Base-by-base conservation (phyloP, 2,797 vertebrate species). In the Coreius guichenoti region DNA sequence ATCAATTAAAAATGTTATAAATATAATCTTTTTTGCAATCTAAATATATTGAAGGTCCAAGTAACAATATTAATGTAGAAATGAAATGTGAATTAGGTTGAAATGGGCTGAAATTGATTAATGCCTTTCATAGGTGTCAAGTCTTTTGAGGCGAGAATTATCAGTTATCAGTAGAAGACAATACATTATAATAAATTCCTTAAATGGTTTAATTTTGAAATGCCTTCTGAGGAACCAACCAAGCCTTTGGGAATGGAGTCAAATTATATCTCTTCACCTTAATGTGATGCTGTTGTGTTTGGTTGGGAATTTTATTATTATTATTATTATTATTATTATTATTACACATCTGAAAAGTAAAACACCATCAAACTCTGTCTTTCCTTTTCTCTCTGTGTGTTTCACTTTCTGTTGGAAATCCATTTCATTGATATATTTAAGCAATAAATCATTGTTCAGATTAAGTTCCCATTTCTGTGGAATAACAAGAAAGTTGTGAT, bases 401-500 rank as follows among this genome's bases (percentile, higher is more conserved):
- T 16, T 76, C 3, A 8, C 7, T 77, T 21, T 51, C 11, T 68
- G 17, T 76, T 76, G 11, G 63, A 74, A 74, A 47, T 6, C 1
- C 12, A 12, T 3, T 49, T 85, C 47, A 84, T 49, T 43, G 78
- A 68, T 54, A 80, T 39, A 77, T 73, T 45, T 26, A 8, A 45
- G 33, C 45, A 58, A 43, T 77, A 17, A 12, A 78, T 43, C 23
- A 19, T 9, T 17, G 7, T 31, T 51, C n/a, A 76, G 74, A 21
- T 74, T 61, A 72, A 51, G 17, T 70, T 16, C 49, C 23, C 3
- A 7, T 78, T 43, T 67, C 19, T 19, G 8, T 45, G 36, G 65
- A 49, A 72, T 49, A 72, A 49, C 51, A 80, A 47, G 9, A 54
- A 79, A 76, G 72, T 73, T 77, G 49, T 81, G 80, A 80, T 82